phyloP scores from a whole-genome alignment of 1,140 invertebrate species.

The Oryctes rhinoceros region DNA sequence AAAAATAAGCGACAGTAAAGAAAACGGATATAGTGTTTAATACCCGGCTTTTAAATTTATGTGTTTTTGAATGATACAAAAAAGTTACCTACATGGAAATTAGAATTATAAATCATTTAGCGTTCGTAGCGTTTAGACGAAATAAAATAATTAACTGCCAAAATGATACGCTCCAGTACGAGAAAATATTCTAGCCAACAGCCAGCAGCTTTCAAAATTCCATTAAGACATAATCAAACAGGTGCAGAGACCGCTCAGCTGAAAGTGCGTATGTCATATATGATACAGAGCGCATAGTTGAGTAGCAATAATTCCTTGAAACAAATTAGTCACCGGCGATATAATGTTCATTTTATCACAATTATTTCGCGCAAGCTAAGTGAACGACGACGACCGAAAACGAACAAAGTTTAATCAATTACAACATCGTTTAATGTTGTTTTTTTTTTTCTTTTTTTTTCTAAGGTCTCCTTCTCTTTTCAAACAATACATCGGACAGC shows the following conservation, averaged over 20 bases:
- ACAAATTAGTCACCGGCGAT: conserved; percentile 25
- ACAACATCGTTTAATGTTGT: not conserved
- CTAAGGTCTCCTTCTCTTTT: not conserved
- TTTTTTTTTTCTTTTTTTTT: too few species aligned
- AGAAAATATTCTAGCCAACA: conserved; percentile 25
- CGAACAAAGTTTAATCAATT: conserved; percentile 20
- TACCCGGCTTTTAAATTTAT: not conserved
- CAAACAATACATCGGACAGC: conserved; percentile 3
- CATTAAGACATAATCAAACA: conserved; percentile 32
- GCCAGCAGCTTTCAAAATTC: conserved; percentile 29
- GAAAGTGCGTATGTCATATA: conserved; percentile 5
- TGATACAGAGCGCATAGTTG: conserved; percentile 15
- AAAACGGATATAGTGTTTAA: not conserved
- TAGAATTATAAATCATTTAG: conserved; percentile 31
- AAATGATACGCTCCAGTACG: conserved; percentile 26
- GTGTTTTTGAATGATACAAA: not conserved
- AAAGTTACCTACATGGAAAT: conserved; percentile 24
- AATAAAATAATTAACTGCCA: conserved; percentile 34
- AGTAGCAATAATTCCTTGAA: conserved; percentile 14
- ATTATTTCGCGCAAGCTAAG: conserved; percentile 13
- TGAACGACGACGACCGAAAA: not conserved
- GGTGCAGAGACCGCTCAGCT: not conserved
- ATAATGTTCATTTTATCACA: conserved; percentile 21
- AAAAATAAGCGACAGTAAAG: not conserved
- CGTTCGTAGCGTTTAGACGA: conserved; percentile 22